phyloP scores from a whole-genome alignment of 2,888 invertebrate species.

The Escarpia spicata region DNA sequence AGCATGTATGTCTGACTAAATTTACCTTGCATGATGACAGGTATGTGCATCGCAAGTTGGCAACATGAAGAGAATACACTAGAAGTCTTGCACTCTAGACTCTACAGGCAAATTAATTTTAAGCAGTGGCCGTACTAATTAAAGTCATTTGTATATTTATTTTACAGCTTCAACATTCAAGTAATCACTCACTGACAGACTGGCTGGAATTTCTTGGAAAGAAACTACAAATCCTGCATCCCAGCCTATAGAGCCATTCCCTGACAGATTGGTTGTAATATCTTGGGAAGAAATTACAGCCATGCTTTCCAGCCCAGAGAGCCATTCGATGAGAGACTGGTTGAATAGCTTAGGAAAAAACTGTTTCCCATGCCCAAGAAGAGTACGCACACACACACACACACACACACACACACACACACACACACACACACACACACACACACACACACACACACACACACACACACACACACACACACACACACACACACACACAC shows the following conservation, averaged over 20 bases:
- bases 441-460: too few species aligned
- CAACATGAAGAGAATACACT: background rate
- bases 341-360: too few species aligned
- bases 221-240: background rate
- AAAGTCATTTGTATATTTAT: conserved; percentile 16
- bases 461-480: too few species aligned
- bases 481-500: too few species aligned
- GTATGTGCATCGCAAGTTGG: background rate
- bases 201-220: background rate
- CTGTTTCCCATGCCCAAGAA: too few species aligned
- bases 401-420: too few species aligned
- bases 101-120: background rate
- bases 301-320: background rate
- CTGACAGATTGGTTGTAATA: background rate
- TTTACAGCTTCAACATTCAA: background rate
- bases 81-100: background rate
- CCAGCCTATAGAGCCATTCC: background rate
- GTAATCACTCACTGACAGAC: background rate
- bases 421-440: too few species aligned
- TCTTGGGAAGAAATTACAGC: conserved; percentile 6
- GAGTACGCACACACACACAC: too few species aligned
- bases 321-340: too few species aligned
- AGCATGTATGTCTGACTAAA: background rate
- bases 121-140: background rate
- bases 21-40: background rate